These are phyloP conservation scores for Pholis gunnellus DNA, from an alignment of 2,113 vertebrate species.

Conservation along the genomic window DNA sequence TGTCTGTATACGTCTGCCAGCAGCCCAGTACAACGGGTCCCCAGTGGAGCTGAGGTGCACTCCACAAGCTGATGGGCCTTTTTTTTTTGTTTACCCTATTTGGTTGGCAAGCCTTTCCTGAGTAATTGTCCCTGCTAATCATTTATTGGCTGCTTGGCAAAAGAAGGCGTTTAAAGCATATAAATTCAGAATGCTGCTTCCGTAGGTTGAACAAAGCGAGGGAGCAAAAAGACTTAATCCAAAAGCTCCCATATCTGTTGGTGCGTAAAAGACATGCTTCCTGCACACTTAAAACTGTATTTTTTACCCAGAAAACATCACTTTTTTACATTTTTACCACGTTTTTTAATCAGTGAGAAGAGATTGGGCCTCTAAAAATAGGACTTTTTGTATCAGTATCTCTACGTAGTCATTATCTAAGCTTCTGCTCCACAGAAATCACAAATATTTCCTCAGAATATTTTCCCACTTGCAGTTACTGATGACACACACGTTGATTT, in stretches of 20 bases:
- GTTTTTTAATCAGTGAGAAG: constrained; percentile 15
- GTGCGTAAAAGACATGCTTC: constrained; percentile 7
- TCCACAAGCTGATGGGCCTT: constrained; percentile 70
- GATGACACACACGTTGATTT: constrained; percentile 39
- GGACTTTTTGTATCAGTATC: neutral
- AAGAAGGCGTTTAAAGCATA: constrained; percentile 54
- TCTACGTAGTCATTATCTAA: constrained; percentile 27
- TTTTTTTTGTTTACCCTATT: constrained; percentile 68
- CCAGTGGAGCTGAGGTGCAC: constrained; percentile 51
- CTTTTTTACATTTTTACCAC: neutral
- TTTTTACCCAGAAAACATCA: neutral
- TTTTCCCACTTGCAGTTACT: constrained; percentile 31
- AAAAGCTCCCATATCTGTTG: constrained; percentile 18
- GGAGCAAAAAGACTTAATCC: constrained; percentile 24
- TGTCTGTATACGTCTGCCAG: constrained; percentile 59
- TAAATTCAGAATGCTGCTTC: constrained; percentile 41
- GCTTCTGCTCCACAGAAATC: constrained; percentile 11
- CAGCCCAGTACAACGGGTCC: constrained; percentile 47
- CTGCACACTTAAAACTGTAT: constrained; percentile 1
- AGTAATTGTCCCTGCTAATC: constrained; percentile 75
- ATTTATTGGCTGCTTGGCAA: constrained; percentile 67
- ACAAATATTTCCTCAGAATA: constrained; percentile 1
- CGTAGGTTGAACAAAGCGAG: constrained; percentile 36
- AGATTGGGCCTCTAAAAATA: constrained; percentile 8
- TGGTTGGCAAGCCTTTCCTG: constrained; percentile 64